Percentiles rank a stretch among this genome's conserved stretches.
Evolutionary conservation across 2,113 vertebrate genomes (phyloP).

Genomic region (Apodemus speciosus): DNA sequence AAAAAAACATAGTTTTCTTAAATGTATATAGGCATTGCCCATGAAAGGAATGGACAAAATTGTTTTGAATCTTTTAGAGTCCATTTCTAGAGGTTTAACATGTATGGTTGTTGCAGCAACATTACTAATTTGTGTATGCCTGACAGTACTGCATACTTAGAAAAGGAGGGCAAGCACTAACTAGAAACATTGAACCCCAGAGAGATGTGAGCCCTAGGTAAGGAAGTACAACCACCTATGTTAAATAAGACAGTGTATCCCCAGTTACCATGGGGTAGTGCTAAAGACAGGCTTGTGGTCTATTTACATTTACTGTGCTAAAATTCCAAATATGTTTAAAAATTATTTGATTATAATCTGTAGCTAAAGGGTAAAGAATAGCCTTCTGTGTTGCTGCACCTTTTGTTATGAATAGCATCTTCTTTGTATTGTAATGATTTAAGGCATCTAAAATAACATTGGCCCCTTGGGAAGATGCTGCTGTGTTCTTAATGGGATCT

Average conservation of each 20-base stretch:
- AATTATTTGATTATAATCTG: neutral
- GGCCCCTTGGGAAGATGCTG: neutral
- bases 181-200: neutral
- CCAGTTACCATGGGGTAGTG: neutral
- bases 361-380: neutral
- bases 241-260: neutral
- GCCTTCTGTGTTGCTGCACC: neutral
- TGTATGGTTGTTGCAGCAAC: neutral
- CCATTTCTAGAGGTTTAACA: neutral
- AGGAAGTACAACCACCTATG: neutral
- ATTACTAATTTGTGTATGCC: neutral
- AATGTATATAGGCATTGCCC: neutral
- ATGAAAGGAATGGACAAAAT: neutral
- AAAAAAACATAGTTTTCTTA: neutral
- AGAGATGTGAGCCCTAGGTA: neutral
- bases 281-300: neutral
- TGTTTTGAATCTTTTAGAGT: neutral
- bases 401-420: neutral
- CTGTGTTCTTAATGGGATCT: conserved; percentile 52
- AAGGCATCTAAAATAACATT: neutral
- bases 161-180: neutral
- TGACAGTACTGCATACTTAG: neutral
- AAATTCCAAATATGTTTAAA: neutral
- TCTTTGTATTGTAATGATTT: neutral
- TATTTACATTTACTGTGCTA: conserved; percentile 6